phyloP scores from a whole-genome alignment of 2,113 vertebrate species.

The Nothobranchius furzeri region DNA sequence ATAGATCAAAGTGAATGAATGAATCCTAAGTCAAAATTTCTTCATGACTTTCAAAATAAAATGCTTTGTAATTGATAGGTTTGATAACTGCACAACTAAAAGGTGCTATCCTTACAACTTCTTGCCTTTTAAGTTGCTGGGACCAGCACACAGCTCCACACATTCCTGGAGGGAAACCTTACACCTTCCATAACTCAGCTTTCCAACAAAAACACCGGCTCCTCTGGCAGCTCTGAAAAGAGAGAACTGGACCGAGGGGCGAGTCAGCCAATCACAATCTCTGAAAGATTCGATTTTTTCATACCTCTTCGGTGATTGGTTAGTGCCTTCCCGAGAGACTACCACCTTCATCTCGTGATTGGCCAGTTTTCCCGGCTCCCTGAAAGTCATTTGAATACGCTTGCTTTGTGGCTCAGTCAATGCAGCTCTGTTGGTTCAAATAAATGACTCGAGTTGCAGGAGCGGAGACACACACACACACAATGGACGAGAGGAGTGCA shows the following conservation, averaged over 20 bases:
- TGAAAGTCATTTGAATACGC: conserved; percentile 74
- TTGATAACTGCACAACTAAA: no score
- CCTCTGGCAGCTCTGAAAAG: conserved; percentile 24
- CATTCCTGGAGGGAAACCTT: conserved; percentile 67
- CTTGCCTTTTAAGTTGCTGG: conserved; percentile 13
- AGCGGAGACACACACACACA: conserved; percentile 18
- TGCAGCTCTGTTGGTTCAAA: conserved; percentile 45
- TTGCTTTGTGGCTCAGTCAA: conserved; percentile 49
- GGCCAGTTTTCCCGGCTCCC: conserved; percentile 72
- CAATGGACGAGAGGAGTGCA: conserved; percentile 40
- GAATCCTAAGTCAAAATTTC: no score
- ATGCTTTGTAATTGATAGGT: no score
- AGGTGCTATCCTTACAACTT: neutral
- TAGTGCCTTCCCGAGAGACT: rapidly evolving
- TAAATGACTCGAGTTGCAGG: conserved; percentile 36
- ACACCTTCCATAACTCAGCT: conserved; percentile 52
- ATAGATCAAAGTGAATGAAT: neutral
- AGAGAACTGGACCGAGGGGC: conserved; percentile 25
- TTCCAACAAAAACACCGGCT: conserved; percentile 56
- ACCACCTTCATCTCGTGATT: conserved; percentile 51
- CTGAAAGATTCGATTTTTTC: conserved; percentile 52
- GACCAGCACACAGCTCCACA: conserved; percentile 23
- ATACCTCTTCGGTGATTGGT: conserved; percentile 57
- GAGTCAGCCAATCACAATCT: conserved; percentile 63
- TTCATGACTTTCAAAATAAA: no score